Base-by-base conservation (phyloP, 2,888 invertebrate species). In the Pristionchus entomophagus region DNA sequence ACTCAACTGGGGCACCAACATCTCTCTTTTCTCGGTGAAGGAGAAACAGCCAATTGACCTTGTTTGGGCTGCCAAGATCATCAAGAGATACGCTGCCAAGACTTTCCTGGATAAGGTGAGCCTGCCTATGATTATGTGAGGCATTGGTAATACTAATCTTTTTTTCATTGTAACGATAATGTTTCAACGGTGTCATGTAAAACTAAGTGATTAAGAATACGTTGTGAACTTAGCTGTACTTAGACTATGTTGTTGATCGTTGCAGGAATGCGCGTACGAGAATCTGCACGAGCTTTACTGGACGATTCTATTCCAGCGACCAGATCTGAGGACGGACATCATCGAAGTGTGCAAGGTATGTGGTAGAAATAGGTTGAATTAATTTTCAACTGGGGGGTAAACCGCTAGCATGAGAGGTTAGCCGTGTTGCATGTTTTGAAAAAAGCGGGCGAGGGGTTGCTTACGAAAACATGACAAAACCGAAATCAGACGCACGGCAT, bases 241-340 rank as follows among this genome's bases (percentile, higher is more conserved):
- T n/a, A n/a, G n/a, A n/a, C n/a, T n/a, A n/a, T n/a, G n/a, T n/a
- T n/a, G n/a, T n/a, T n/a, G n/a, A n/a, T n/a, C 56, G 5, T 17
- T 56, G 5, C 53, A 88, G 88, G 89, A 89, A 29, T 89, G 89
- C 88, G 86, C 85, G 32, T 86, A 88, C 45, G 91, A 91, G 85
- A 89, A 90, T 38, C 88, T 88, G 32, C 88, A 90, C 85, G 92
- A 92, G 81, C 73, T 92, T 32, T 84, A 89, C 10, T 89, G 88
- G 88, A 90, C 90, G 49, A 86, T 92, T 12, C 77, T 92, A 22
- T 88, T 88, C 0, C 91, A 91, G 78, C 78, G 91, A 53, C 90
- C 90, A 19, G 78, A 88, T 45, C 73, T 92, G 85, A 89, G 83
- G 35, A 62, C 26, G 53, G 35, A 45, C 17, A 65, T 65, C 19